Evolutionary conservation across 2,797 vertebrate species (phyloP).

Genomic region (Bryconaethiops microstoma): DNA sequence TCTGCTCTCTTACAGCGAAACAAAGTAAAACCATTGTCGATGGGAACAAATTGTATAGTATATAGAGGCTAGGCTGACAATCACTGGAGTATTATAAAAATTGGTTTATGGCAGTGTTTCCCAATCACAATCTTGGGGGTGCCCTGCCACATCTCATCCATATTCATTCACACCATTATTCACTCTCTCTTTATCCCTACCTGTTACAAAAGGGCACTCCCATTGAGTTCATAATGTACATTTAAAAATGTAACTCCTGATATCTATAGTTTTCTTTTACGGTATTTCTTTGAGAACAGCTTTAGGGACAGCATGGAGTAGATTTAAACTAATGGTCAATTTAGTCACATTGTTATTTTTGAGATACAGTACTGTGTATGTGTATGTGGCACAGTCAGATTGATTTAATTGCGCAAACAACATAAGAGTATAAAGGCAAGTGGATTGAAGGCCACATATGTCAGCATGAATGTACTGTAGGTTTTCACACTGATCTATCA

Average conservation of each 20-base stretch:
- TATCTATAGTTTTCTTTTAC: neutral
- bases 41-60: neutral
- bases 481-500: constrained; percentile 7
- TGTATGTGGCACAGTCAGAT: constrained; percentile 5
- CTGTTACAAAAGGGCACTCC: neutral
- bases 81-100: neutral
- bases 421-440: constrained; percentile 2
- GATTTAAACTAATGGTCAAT: neutral
- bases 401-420: neutral
- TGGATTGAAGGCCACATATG: constrained; percentile 14
- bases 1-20: neutral
- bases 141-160: neutral
- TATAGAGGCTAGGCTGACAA: neutral
- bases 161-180: neutral
- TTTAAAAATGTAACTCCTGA: neutral
- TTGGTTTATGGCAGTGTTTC: neutral
- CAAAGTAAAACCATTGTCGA: neutral
- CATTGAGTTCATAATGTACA: neutral
- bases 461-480: constrained; percentile 6
- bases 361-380: neutral
- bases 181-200: neutral
- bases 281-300: neutral
- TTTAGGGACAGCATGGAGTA: neutral
- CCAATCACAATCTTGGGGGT: neutral
- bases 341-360: neutral